phyloP scores from a whole-genome alignment of 2,113 vertebrate species.

The Dasypus novemcinctus region DNA sequence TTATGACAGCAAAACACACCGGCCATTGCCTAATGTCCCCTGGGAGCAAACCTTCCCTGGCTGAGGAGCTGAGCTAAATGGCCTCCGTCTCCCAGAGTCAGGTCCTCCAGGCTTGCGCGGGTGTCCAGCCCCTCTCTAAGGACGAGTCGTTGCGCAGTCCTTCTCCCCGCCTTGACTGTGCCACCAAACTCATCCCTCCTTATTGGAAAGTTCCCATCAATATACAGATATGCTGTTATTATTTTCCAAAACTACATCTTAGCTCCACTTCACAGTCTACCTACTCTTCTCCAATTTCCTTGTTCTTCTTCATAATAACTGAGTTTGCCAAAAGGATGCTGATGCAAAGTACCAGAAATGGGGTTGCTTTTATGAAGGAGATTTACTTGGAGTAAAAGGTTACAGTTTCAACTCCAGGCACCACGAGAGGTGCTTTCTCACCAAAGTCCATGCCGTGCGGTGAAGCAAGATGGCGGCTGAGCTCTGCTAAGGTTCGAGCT shows the following conservation, averaged over 20 bases:
- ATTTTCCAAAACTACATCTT: neutral
- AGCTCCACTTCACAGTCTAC: neutral
- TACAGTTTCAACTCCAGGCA: no score
- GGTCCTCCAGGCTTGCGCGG: neutral
- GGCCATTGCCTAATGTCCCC: neutral
- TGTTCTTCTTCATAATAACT: neutral
- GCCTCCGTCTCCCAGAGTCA: neutral
- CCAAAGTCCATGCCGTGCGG: no score
- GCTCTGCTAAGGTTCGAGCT: no score
- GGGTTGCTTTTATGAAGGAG: no score
- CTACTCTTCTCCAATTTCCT: neutral
- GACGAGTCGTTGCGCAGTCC: neutral
- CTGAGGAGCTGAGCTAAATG: neutral
- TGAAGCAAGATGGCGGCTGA: no score
- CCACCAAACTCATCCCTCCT: neutral
- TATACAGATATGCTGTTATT: neutral
- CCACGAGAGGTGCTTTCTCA: no score
- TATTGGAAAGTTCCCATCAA: neutral
- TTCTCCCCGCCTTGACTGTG: neutral
- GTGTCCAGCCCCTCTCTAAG: neutral
- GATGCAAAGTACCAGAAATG: no score
- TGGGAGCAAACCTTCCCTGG: neutral
- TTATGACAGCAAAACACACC: neutral
- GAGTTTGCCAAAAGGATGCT: no score
- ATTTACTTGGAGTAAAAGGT: no score